A percentile compares a stretch with the other conserved stretches of the same genome.
Evolutionary conservation across 2,113 vertebrate species (phyloP).

Genomic region (Lepidothrix coronata): DNA sequence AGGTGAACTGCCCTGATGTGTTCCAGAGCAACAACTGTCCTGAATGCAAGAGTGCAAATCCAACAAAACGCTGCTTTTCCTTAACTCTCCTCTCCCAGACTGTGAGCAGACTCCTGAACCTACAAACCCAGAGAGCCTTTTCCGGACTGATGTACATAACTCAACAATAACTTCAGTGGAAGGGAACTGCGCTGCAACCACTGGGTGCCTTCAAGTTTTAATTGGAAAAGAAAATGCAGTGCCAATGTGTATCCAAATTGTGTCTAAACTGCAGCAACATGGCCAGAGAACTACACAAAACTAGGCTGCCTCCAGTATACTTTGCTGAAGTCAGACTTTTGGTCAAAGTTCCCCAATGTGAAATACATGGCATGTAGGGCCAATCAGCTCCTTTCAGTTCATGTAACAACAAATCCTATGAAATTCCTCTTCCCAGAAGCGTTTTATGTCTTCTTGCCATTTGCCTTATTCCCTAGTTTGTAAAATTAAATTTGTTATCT

Average conservation of each 20-base stretch:
- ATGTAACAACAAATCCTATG: background rate
- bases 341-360: background rate
- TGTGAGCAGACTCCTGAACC: background rate
- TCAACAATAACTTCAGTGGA: background rate
- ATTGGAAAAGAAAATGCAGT: conserved; percentile 6
- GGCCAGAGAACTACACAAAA: background rate
- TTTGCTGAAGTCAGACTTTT: background rate
- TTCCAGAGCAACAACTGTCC: background rate
- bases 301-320: background rate
- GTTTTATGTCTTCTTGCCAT: background rate
- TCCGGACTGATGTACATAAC: background rate
- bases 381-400: background rate
- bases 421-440: background rate
- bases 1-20: conserved; percentile 37
- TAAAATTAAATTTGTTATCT: background rate
- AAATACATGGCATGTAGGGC: background rate
- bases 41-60: conserved; percentile 35
- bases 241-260: background rate
- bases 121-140: background rate
- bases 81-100: conserved; percentile 17
- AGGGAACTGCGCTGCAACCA: background rate
- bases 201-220: background rate
- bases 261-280: background rate
- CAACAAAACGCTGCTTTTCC: conserved; percentile 32
- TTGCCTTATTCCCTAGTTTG: background rate